These are phyloP conservation scores for Microplitis deprimator DNA, from an alignment of 2,888 invertebrate species.

Conservation along the genomic window DNA sequence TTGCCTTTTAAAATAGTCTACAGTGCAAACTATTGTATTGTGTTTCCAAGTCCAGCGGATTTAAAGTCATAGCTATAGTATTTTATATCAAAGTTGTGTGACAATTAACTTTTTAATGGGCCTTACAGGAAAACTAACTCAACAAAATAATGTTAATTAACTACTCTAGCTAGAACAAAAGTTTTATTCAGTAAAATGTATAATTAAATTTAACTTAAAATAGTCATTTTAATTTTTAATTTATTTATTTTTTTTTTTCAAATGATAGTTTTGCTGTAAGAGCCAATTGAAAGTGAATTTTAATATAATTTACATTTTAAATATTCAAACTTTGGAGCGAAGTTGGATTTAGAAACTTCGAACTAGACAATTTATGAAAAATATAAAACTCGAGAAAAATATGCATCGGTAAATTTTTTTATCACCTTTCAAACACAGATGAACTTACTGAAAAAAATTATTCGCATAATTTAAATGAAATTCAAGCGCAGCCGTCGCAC, in stretches of 20 bases:
- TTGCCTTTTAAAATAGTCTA: background rate
- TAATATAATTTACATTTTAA: background rate
- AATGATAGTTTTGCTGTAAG: background rate
- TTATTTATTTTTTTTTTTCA: background rate
- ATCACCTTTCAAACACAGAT: background rate
- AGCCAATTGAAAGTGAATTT: background rate
- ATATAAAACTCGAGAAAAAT: background rate
- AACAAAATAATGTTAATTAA: background rate
- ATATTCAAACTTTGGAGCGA: background rate
- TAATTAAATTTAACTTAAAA: background rate
- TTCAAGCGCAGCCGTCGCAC: background rate
- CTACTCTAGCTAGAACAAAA: background rate
- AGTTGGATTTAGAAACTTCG: background rate
- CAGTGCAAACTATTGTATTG: background rate
- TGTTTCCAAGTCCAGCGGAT: background rate
- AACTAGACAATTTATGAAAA: background rate
- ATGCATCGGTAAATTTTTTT: background rate
- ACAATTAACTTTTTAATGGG: background rate
- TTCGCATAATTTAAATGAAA: background rate
- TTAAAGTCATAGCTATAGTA: background rate
- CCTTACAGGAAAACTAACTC: background rate
- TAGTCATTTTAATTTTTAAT: constrained; percentile 5
- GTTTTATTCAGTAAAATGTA: background rate
- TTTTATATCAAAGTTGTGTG: background rate
- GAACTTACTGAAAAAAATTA: background rate